Evolutionary conservation across 2,888 invertebrate genomes (phyloP).

Genomic region (Alentia gelatinosa): DNA sequence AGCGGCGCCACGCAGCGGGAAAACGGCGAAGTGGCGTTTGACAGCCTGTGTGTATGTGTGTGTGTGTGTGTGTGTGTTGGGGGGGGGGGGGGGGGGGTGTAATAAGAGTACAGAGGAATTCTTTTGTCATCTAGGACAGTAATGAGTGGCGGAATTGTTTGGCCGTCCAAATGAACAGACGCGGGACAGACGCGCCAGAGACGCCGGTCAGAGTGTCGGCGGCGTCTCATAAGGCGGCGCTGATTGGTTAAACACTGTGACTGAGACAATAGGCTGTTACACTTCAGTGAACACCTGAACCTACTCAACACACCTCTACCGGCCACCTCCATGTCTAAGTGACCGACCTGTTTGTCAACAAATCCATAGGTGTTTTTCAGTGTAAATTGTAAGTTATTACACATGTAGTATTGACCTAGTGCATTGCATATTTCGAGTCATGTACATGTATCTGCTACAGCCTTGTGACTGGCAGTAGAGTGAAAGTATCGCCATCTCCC

Average conservation of each 20-base stretch:
- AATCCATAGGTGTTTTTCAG: too few relatives aligned
- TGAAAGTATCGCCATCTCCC: too few relatives aligned
- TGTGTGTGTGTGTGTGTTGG: background rate
- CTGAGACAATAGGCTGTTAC: background rate
- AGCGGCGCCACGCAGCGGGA: background rate
- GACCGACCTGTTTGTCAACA: too few relatives aligned
- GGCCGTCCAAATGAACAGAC: background rate
- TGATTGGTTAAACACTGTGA: background rate
- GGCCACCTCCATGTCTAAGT: too few relatives aligned
- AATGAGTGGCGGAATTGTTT: background rate
- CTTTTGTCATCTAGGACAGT: background rate
- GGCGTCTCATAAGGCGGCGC: background rate
- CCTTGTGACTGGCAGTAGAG: too few relatives aligned
- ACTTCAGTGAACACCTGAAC: too few relatives aligned
- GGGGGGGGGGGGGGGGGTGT: background rate
- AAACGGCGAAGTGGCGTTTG: background rate
- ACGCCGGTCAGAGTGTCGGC: background rate
- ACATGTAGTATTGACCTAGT: too few relatives aligned
- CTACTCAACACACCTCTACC: too few relatives aligned
- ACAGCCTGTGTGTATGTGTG: background rate
- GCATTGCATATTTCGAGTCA: too few relatives aligned
- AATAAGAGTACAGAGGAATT: constrained; percentile 16
- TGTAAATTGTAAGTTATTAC: too few relatives aligned
- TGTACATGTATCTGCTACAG: too few relatives aligned
- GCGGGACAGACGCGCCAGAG: too few relatives aligned